Evolutionary conservation across 2,888 invertebrate genomes (phyloP).

Genomic region (Lordiphosa andalusiaca): DNA sequence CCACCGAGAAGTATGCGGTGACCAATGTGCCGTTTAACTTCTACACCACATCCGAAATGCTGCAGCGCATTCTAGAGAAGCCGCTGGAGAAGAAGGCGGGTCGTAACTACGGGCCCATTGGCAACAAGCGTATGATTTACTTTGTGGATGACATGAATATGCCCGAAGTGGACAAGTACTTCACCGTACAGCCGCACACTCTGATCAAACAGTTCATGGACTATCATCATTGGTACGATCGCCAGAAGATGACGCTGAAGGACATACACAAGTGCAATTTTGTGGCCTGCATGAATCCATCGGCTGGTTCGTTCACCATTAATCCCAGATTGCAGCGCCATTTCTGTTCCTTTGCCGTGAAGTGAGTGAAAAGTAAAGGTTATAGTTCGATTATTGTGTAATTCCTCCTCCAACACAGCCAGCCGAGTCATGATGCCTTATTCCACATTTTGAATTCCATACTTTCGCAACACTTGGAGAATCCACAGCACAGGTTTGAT

Average conservation of each 20-base stretch:
- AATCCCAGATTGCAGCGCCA: slow-evolving; percentile 93
- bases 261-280: slow-evolving; percentile 97
- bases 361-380: slow-evolving; percentile 80
- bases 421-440: slow-evolving; percentile 90
- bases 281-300: slow-evolving; percentile 97
- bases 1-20: slow-evolving; percentile 88
- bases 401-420: slow-evolving; percentile 82
- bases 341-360: slow-evolving; percentile 92
- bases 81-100: slow-evolving; percentile 97
- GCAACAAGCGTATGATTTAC: slow-evolving; percentile 94
- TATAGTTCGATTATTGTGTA: too few species aligned
- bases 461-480: slow-evolving; percentile 87
- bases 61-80: slow-evolving; percentile 92
- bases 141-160: slow-evolving; percentile 98
- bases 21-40: slow-evolving; percentile 96
- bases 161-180: slow-evolving; percentile 97
- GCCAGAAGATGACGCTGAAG: slow-evolving; percentile 90
- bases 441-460: slow-evolving; percentile 92
- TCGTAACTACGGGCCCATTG: slow-evolving; percentile 94
- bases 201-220: slow-evolving; percentile 95
- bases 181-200: slow-evolving; percentile 97
- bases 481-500: slow-evolving; percentile 85
- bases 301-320: slow-evolving; percentile 96
- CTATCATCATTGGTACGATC: slow-evolving; percentile 97
- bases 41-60: slow-evolving; percentile 96